These are phyloP conservation scores for Leptura quadrifasciata DNA, from an alignment of 2,888 invertebrate species.

Conservation along the genomic window DNA sequence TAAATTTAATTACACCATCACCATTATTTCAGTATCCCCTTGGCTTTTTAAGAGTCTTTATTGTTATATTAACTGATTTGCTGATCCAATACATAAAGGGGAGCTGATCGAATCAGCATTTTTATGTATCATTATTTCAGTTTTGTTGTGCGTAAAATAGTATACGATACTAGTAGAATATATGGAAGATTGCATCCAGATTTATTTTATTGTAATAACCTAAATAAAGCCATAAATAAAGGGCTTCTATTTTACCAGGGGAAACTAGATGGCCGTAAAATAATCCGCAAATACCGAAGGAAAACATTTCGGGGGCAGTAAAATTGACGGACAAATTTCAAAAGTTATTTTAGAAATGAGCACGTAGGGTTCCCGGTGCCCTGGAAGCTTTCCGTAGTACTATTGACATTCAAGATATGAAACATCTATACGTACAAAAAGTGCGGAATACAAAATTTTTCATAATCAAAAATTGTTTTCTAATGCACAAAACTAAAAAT, in stretches of 20 bases:
- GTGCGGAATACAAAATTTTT: too few species aligned
- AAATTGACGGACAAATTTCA: background rate
- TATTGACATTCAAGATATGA: too few species aligned
- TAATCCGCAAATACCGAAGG: constrained; percentile 1
- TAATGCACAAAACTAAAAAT: too few species aligned
- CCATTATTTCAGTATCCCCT: background rate
- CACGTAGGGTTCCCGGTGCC: background rate
- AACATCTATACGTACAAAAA: too few species aligned
- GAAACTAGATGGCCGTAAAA: constrained; percentile 8
- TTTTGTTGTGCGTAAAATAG: constrained; percentile 18
- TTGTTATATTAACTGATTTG: constrained; percentile 23
- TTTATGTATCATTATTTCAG: constrained; percentile 11
- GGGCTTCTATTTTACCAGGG: background rate
- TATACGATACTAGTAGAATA: constrained; percentile 1
- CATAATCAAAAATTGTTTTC: too few species aligned
- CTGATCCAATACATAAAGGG: constrained; percentile 9
- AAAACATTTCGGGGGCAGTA: background rate
- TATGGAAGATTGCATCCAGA: constrained; percentile 14
- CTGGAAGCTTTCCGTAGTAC: too few species aligned
- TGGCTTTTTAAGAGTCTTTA: constrained; percentile 6
- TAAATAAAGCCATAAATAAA: constrained; percentile 18
- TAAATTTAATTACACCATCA: constrained; percentile 22
- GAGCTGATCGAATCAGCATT: constrained; percentile 14
- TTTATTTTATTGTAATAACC: constrained; percentile 28
- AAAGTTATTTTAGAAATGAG: background rate